phyloP scores from a whole-genome alignment of 2,888 invertebrate species.

The Eristalis tenax region DNA sequence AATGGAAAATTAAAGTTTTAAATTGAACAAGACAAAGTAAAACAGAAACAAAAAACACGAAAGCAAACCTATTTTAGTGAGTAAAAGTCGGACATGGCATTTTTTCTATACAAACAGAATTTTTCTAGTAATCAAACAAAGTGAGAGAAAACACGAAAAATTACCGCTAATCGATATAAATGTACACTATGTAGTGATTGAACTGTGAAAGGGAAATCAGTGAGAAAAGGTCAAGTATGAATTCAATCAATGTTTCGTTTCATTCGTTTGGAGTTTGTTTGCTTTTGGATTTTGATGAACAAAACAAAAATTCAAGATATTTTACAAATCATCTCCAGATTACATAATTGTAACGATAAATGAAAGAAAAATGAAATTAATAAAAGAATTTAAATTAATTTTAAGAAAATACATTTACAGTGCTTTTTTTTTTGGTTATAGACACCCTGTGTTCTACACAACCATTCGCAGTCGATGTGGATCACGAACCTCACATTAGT shows the following conservation, averaged over 20 bases:
- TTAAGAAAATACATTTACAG: slow-evolving; percentile 12
- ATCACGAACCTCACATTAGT: no score
- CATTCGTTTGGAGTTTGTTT: background rate
- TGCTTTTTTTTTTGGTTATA: background rate
- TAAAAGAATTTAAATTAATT: slow-evolving; percentile 66
- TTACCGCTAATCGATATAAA: slow-evolving; percentile 50
- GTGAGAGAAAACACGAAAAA: slow-evolving; percentile 4
- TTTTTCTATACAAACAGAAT: slow-evolving; percentile 56
- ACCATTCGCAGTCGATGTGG: no score
- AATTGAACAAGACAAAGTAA: slow-evolving; percentile 3
- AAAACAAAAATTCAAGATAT: slow-evolving; percentile 5
- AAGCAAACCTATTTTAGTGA: slow-evolving; percentile 34
- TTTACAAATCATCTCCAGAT: slow-evolving; percentile 55
- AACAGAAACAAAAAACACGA: background rate
- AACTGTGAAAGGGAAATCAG: background rate
- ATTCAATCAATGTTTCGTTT: slow-evolving; percentile 17
- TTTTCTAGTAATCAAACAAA: slow-evolving; percentile 56
- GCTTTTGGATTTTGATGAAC: slow-evolving; percentile 15
- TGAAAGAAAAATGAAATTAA: slow-evolving; percentile 53
- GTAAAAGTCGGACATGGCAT: slow-evolving; percentile 42
- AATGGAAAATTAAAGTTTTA: slow-evolving; percentile 17
- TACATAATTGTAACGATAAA: slow-evolving; percentile 58
- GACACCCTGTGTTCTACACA: background rate
- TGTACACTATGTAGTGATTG: slow-evolving; percentile 25
- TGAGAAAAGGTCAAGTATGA: background rate